Conservation (phyloP, 2,888 invertebrate genomes). For the Halocaridina rubra region DNA sequence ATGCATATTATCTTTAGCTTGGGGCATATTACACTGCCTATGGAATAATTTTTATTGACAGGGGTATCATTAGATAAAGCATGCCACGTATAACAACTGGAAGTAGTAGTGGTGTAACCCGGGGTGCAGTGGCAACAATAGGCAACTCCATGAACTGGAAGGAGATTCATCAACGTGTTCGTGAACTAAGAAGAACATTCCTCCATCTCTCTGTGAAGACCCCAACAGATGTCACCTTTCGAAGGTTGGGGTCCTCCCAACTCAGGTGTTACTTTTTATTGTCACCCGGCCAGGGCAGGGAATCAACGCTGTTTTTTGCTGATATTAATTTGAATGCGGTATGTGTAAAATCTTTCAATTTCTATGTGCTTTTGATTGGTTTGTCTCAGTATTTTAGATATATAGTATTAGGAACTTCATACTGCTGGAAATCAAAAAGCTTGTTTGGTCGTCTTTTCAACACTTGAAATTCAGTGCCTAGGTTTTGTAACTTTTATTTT, state of each 20-base stretch:
- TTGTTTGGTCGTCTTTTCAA: too few species aligned
- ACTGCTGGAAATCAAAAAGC: too few species aligned
- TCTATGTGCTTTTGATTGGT: background rate
- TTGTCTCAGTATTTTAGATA: background rate
- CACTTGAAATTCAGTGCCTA: too few species aligned
- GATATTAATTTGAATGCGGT: conserved; percentile 78
- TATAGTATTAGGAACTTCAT: background rate
- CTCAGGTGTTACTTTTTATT: conserved; percentile 60
- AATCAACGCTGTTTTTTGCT: conserved; percentile 87
- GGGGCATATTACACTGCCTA: too few species aligned
- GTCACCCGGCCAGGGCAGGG: conserved; percentile 88
- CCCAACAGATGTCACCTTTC: conserved; percentile 84
- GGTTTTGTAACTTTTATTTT: too few species aligned
- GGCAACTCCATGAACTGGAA: conserved; percentile 74
- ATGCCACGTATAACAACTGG: conserved; percentile 47
- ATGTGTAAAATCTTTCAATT: too few species aligned
- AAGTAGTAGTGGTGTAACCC: conserved; percentile 41
- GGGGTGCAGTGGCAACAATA: conserved; percentile 9
- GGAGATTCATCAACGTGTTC: conserved; percentile 82
- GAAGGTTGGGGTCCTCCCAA: conserved; percentile 72
- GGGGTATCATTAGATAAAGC: conserved; percentile 24
- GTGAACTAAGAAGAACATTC: conserved; percentile 80
- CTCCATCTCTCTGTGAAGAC: conserved; percentile 78
- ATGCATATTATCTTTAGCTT: too few species aligned
- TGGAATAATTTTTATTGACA: background rate